A percentile compares a stretch with the other conserved stretches of the same genome.
These are phyloP conservation scores for Deilephila porcellus DNA, from an alignment of 2,888 invertebrate genomes.

Conservation along the genomic window DNA sequence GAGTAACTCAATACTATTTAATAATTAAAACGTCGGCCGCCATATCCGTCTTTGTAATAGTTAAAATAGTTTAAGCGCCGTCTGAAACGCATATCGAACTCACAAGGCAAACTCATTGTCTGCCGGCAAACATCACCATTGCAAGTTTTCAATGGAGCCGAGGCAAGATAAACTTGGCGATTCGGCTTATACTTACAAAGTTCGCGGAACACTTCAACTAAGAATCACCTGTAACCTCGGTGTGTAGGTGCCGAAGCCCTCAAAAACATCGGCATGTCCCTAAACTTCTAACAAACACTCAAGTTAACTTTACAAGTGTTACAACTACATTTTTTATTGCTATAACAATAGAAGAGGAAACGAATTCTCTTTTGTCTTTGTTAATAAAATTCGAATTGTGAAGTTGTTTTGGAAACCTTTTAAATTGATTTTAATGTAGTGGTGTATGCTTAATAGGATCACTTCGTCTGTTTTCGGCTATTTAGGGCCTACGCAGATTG, in stretches of 20 bases:
- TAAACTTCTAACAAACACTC: slow-evolving; percentile 64
- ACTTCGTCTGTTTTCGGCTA: too few relatives aligned
- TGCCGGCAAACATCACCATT: slow-evolving; percentile 59
- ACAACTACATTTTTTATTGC: slow-evolving; percentile 51
- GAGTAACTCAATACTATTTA: slow-evolving; percentile 38
- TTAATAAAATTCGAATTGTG: slow-evolving; percentile 26
- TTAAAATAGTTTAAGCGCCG: slow-evolving; percentile 57
- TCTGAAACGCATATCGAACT: slow-evolving; percentile 64
- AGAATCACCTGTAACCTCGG: slow-evolving; percentile 67
- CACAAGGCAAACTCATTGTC: slow-evolving; percentile 73
- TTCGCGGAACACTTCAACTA: slow-evolving; percentile 61
- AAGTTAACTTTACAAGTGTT: slow-evolving; percentile 47
- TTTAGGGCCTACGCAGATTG: too few relatives aligned
- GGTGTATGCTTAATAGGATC: too few relatives aligned
- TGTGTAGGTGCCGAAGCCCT: slow-evolving; percentile 55
- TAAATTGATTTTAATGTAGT: too few relatives aligned
- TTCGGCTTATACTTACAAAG: slow-evolving; percentile 67
- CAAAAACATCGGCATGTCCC: slow-evolving; percentile 61
- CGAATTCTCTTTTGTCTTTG: slow-evolving; percentile 17
- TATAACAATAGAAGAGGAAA: slow-evolving; percentile 38
- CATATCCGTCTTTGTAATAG: slow-evolving; percentile 47
- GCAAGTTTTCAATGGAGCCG: slow-evolving; percentile 67
- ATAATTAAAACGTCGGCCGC: slow-evolving; percentile 45
- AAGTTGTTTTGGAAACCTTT: not conserved
- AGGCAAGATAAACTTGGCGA: slow-evolving; percentile 66